These are phyloP conservation scores for Orchesella cincta DNA, from an alignment of 1,140 invertebrate species.

Conservation along the genomic window DNA sequence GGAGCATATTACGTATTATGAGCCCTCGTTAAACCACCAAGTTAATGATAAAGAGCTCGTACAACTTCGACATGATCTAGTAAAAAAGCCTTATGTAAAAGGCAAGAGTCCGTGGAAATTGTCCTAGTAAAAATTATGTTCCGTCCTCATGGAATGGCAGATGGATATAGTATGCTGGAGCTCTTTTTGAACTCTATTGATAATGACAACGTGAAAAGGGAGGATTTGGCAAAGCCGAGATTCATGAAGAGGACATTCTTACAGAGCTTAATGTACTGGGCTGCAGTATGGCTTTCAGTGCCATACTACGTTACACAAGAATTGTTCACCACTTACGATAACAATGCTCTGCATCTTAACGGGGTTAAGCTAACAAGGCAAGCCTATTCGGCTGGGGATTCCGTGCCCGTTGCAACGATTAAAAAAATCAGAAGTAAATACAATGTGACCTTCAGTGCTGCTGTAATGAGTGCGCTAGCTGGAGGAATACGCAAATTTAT, in stretches of 20 bases:
- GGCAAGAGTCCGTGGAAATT: too few relatives aligned
- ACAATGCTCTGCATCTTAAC: conserved; percentile 34
- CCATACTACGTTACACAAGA: conserved; percentile 21
- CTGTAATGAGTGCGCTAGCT: conserved; percentile 34
- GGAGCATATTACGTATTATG: conserved; percentile 30
- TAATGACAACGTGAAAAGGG: conserved; percentile 24
- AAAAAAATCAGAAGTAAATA: conserved; percentile 39
- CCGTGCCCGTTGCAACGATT: conserved; percentile 28
- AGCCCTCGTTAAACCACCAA: not conserved
- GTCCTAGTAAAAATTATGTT: too few relatives aligned
- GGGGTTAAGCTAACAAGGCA: conserved; percentile 21
- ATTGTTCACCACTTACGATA: conserved; percentile 23
- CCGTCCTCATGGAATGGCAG: conserved; percentile 30
- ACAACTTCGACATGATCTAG: conserved; percentile 19
- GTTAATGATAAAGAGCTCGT: conserved; percentile 32
- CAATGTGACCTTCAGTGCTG: conserved; percentile 29
- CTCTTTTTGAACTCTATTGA: conserved; percentile 24
- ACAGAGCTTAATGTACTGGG: conserved; percentile 6
- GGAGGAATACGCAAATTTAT: conserved; percentile 42
- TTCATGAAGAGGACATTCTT: not conserved
- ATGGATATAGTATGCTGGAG: conserved; percentile 37
- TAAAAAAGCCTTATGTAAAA: conserved; percentile 24
- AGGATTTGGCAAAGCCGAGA: conserved; percentile 1
- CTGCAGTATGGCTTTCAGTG: not conserved
- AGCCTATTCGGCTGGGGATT: not conserved